These are phyloP conservation scores for Synanthedon vespiformis DNA, from an alignment of 2,888 invertebrate genomes.

Conservation along the genomic window DNA sequence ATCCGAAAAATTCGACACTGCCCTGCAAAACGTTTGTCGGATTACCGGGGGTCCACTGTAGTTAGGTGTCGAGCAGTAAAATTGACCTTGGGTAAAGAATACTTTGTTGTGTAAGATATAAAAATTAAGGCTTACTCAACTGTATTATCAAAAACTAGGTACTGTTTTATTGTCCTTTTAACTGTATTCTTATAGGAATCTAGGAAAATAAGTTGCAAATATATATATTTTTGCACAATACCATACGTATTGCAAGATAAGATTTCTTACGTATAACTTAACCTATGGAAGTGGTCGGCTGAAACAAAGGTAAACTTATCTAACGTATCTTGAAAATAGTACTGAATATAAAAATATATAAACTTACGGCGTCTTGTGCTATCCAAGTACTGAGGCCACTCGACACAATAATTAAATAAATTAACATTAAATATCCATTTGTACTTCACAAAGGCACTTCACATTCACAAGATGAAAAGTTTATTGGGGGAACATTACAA, in stretches of 20 bases:
- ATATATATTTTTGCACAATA: too few species aligned
- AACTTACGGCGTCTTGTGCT: constrained; percentile 35
- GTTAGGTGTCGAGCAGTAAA: too few species aligned
- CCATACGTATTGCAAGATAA: constrained; percentile 18
- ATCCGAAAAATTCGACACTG: too few species aligned
- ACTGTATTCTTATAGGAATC: too few species aligned
- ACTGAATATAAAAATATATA: constrained; percentile 6
- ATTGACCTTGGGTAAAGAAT: too few species aligned
- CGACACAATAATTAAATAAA: constrained; percentile 20
- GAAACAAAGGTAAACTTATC: constrained; percentile 19
- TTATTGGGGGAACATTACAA: constrained; percentile 3
- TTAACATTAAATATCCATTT: constrained; percentile 51
- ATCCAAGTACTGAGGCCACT: constrained; percentile 22
- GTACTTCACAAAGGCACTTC: constrained; percentile 39
- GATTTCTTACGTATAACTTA: constrained; percentile 12
- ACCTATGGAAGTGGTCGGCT: constrained; percentile 11
- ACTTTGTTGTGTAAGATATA: too few species aligned
- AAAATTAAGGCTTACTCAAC: too few species aligned
- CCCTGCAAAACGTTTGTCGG: too few species aligned
- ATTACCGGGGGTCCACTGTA: too few species aligned
- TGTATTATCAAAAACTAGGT: too few species aligned
- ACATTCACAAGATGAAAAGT: constrained; percentile 40
- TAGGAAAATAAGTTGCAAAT: too few species aligned
- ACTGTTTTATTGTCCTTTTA: too few species aligned
- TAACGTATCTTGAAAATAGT: constrained; percentile 6